phyloP scores from a whole-genome alignment of 2,797 vertebrate genomes.

The Gymnoscopelus braueri region DNA sequence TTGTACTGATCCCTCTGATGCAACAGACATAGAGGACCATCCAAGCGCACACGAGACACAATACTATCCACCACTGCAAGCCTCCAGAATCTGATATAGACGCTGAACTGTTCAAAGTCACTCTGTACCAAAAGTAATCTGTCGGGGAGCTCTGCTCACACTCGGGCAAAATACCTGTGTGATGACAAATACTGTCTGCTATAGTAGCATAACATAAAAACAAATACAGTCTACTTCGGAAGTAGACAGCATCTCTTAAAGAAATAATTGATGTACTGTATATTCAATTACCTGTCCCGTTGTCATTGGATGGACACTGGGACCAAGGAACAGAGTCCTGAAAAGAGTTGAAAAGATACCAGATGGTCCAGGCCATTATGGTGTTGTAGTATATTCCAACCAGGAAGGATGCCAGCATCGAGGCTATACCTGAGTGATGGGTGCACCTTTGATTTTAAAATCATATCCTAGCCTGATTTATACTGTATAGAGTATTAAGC shows the following conservation, averaged over 20 bases:
- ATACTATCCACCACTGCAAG: slow-evolving; percentile 84
- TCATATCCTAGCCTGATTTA: too few relatives aligned
- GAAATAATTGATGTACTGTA: too few relatives aligned
- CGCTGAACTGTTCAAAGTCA: slow-evolving; percentile 82
- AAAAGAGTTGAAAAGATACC: slow-evolving; percentile 92
- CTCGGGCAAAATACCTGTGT: slow-evolving; percentile 73
- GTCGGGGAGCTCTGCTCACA: slow-evolving; percentile 81
- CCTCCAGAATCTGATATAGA: slow-evolving; percentile 76
- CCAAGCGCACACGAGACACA: slow-evolving; percentile 82
- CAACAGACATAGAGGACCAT: slow-evolving; percentile 79
- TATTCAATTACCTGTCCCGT: slow-evolving; percentile 73
- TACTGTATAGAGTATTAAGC: too few relatives aligned
- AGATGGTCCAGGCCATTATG: slow-evolving; percentile 87
- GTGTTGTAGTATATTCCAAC: slow-evolving; percentile 87
- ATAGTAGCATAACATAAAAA: too few relatives aligned
- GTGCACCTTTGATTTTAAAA: slow-evolving; percentile 45
- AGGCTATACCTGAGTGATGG: slow-evolving; percentile 83
- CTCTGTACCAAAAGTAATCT: slow-evolving; percentile 88
- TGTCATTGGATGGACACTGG: slow-evolving; percentile 73
- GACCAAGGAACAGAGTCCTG: slow-evolving; percentile 88
- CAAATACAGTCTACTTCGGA: too few relatives aligned
- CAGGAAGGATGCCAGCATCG: slow-evolving; percentile 84
- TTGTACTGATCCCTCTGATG: slow-evolving; percentile 87
- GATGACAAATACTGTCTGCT: background rate
- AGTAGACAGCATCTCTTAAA: too few relatives aligned